Conservation (phyloP, 1,140 invertebrate species). For the Zaprionus capensis region DNA sequence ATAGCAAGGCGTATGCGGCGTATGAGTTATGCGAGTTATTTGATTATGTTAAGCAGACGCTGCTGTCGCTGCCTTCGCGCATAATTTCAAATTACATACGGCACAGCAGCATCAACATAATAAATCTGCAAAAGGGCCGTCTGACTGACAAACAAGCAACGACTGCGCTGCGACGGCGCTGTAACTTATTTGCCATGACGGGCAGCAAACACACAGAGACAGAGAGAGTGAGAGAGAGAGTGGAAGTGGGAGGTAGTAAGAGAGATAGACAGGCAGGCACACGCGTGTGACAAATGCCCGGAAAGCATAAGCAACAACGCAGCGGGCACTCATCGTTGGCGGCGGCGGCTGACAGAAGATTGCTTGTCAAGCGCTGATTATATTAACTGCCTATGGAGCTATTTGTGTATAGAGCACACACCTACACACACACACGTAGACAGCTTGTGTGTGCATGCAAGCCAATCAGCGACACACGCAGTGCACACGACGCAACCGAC, state of each 20-base stretch:
- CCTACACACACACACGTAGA: not conserved
- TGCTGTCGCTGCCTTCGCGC: slow-evolving; percentile 50
- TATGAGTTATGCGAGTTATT: slow-evolving; percentile 72
- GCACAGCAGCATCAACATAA: slow-evolving; percentile 70
- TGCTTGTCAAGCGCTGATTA: slow-evolving; percentile 77
- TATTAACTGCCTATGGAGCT: slow-evolving; percentile 69
- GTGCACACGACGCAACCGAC: not conserved
- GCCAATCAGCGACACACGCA: slow-evolving; percentile 30
- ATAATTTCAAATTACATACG: slow-evolving; percentile 80
- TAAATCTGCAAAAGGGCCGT: slow-evolving; percentile 70
- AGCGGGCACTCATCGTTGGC: slow-evolving; percentile 60
- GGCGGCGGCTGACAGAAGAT: slow-evolving; percentile 52
- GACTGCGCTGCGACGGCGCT: slow-evolving; percentile 28
- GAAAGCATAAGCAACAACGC: slow-evolving; percentile 59
- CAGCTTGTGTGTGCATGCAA: slow-evolving; percentile 16
- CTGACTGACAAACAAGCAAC: slow-evolving; percentile 68
- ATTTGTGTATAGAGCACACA: not conserved
- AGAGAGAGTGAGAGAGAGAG: not conserved
- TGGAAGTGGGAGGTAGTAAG: not conserved
- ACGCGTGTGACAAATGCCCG: slow-evolving; percentile 69
- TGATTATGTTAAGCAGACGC: slow-evolving; percentile 80
- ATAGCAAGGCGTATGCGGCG: slow-evolving; percentile 41
- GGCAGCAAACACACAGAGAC: not conserved
- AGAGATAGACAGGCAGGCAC: not conserved
- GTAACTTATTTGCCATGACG: slow-evolving; percentile 49